phyloP scores from a whole-genome alignment of 2,113 vertebrate species.

The Rhombomys opimus region DNA sequence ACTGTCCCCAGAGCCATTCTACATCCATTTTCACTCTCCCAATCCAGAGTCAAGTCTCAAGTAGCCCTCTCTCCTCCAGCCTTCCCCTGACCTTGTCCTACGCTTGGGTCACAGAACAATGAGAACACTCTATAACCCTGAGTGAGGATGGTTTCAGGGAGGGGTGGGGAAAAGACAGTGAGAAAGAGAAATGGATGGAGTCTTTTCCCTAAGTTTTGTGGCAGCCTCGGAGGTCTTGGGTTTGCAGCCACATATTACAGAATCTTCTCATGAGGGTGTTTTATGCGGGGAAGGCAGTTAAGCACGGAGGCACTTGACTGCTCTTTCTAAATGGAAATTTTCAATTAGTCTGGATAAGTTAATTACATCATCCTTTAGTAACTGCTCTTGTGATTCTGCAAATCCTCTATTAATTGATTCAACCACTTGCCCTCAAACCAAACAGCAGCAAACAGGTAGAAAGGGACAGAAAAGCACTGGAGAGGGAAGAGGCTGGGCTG shows the following conservation, averaged over 20 bases:
- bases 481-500: not conserved
- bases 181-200: not conserved
- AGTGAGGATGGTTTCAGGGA: not conserved
- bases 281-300: constrained; percentile 13
- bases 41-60: fast-evolving
- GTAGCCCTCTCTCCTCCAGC: fast-evolving
- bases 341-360: constrained; percentile 84
- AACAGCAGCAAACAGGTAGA: constrained; percentile 61
- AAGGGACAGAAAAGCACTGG: not conserved
- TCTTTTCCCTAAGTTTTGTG: constrained; percentile 36
- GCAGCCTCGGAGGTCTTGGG: not conserved
- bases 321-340: constrained; percentile 80
- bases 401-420: constrained; percentile 77
- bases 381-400: constrained; percentile 72
- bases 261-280: constrained; percentile 56
- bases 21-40: not conserved
- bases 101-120: not conserved
- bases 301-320: constrained; percentile 72
- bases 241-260: constrained; percentile 43
- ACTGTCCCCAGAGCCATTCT: fast-evolving
- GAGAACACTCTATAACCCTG: not conserved
- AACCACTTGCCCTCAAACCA: constrained; percentile 57
- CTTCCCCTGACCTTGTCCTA: not conserved
- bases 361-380: constrained; percentile 84
- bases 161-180: not conserved